phyloP scores from a whole-genome alignment of 2,113 vertebrate genomes.

The Malurus elegans region DNA sequence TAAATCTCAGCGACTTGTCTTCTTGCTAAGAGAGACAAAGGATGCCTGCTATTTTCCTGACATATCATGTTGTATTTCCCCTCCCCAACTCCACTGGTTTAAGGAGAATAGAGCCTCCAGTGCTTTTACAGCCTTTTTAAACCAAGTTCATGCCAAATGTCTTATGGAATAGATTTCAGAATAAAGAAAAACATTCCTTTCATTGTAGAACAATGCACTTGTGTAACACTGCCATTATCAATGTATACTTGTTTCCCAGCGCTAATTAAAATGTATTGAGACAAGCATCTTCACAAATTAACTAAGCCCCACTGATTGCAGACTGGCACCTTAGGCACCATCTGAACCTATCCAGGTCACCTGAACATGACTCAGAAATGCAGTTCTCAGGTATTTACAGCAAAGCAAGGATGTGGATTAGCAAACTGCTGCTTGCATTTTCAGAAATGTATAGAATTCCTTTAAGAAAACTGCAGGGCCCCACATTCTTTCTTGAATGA shows the following conservation, averaged over 20 bases:
- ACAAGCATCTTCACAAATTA: background rate
- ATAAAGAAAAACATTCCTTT: background rate
- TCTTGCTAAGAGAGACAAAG: background rate
- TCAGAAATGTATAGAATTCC: background rate
- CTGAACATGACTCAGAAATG: background rate
- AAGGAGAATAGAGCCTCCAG: background rate
- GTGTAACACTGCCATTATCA: too few species aligned
- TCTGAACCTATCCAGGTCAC: background rate
- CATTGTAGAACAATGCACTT: background rate
- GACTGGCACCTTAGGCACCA: background rate
- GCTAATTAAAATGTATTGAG: background rate
- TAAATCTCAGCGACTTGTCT: background rate
- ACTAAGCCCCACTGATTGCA: background rate
- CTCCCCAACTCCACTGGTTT: accelerated
- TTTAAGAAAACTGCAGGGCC: background rate
- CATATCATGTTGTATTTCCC: background rate
- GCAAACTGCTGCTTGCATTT: background rate
- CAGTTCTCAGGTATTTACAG: background rate
- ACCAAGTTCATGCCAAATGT: background rate
- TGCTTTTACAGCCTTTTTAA: background rate
- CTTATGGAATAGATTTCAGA: background rate
- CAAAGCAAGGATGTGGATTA: background rate
- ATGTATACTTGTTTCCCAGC: background rate
- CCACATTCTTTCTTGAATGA: background rate
- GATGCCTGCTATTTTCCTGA: background rate